These are phyloP conservation scores for Onychomys arenicola DNA, from an alignment of 2,797 vertebrate genomes.

Conservation along the genomic window DNA sequence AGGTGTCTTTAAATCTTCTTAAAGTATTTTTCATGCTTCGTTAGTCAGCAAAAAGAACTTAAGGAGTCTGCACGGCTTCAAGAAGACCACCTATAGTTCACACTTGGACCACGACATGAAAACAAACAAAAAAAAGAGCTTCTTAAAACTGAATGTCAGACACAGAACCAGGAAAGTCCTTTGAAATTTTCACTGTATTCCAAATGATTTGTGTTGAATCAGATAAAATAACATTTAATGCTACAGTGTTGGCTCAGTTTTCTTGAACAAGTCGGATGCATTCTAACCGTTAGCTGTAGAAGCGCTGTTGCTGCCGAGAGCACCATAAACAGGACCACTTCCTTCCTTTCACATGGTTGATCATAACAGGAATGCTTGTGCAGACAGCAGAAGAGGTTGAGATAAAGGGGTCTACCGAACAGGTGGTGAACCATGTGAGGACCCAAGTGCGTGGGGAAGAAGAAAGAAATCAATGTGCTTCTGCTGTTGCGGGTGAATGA, in stretches of 20 bases:
- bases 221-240: constrained; percentile 29
- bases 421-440: background rate
- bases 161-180: background rate
- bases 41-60: constrained; percentile 1
- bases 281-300: background rate
- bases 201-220: constrained; percentile 1
- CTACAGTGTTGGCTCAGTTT: background rate
- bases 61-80: background rate
- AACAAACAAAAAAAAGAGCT: background rate
- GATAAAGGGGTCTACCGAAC: background rate
- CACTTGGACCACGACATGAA: background rate
- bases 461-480: constrained; percentile 17
- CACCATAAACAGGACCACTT: background rate
- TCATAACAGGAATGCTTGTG: background rate
- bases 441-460: background rate
- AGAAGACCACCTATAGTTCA: background rate
- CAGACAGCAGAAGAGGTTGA: background rate
- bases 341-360: background rate
- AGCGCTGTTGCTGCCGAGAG: background rate
- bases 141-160: background rate
- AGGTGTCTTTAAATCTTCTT: constrained; percentile 40
- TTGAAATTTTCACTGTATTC: background rate
- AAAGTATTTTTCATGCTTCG: background rate
- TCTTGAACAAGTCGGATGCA: background rate
- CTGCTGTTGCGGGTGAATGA: background rate